These are phyloP conservation scores for Synanceia verrucosa DNA, from an alignment of 2,797 vertebrate species.

Conservation along the genomic window DNA sequence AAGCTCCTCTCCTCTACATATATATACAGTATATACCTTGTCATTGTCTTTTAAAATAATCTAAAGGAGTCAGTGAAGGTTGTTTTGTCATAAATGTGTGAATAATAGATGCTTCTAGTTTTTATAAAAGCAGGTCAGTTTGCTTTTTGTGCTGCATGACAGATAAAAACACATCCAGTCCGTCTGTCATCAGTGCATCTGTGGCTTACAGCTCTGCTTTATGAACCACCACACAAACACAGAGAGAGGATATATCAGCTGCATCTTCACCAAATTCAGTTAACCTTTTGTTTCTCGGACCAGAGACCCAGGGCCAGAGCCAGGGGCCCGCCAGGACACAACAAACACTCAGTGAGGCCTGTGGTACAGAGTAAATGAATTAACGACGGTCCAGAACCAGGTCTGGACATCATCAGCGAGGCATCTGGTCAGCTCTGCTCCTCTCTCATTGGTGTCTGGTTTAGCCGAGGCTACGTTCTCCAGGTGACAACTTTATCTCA, in stretches of 20 bases:
- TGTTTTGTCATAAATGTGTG: too few species aligned
- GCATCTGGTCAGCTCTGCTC: constrained; percentile 66
- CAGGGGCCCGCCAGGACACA: constrained; percentile 48
- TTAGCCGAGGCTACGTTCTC: constrained; percentile 36
- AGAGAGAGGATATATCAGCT: constrained; percentile 56
- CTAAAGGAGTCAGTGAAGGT: neutral
- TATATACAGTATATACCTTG: neutral
- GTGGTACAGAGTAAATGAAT: constrained; percentile 69
- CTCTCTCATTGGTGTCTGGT: constrained; percentile 49
- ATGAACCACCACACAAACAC: constrained; percentile 20
- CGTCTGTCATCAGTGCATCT: constrained; percentile 23
- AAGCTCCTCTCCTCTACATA: neutral
- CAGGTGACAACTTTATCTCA: constrained; percentile 37
- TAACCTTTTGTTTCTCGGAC: constrained; percentile 68
- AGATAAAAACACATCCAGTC: constrained; percentile 26
- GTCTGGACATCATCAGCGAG: constrained; percentile 73
- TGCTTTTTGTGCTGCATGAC: neutral
- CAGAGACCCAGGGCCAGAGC: constrained; percentile 58
- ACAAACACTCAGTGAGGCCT: constrained; percentile 48
- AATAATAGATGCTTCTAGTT: neutral
- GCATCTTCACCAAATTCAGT: constrained; percentile 67
- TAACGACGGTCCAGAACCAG: constrained; percentile 64
- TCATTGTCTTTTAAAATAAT: neutral
- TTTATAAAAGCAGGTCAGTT: neutral
- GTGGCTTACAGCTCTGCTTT: constrained; percentile 19